These are phyloP conservation scores for Synergus japonicus DNA, from an alignment of 2,888 invertebrate species.

Conservation along the genomic window DNA sequence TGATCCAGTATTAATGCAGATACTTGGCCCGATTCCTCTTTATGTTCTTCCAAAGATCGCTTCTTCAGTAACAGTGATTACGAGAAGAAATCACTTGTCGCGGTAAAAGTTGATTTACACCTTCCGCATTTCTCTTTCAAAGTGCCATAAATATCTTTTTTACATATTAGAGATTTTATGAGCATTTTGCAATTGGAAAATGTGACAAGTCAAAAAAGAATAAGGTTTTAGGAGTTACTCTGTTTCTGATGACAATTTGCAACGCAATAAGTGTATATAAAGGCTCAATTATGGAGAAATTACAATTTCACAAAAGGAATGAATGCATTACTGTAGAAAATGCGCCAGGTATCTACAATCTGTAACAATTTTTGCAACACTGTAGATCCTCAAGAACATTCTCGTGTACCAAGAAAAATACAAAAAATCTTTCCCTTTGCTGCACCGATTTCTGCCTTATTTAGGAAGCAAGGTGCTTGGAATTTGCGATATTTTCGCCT, in stretches of 20 bases:
- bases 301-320: too few species aligned
- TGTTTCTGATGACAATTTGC: too few species aligned
- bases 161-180: not conserved
- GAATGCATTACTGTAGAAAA: not conserved
- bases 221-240: too few species aligned
- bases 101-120: constrained; percentile 3
- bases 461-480: not conserved
- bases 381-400: not conserved
- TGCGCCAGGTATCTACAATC: not conserved
- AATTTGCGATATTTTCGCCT: constrained; percentile 11
- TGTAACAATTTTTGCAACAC: not conserved
- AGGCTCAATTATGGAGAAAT: too few species aligned
- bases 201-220: too few species aligned
- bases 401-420: not conserved
- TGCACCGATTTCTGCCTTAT: not conserved
- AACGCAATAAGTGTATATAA: too few species aligned
- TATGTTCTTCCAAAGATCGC: constrained; percentile 18
- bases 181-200: too few species aligned
- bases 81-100: constrained; percentile 5
- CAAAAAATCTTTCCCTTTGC: not conserved
- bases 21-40: constrained; percentile 12
- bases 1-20: constrained; percentile 18
- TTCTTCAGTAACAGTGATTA: not conserved
- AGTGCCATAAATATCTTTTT: constrained; percentile 4
- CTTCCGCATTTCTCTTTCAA: constrained; percentile 29